Base-by-base conservation (phyloP, 2,113 vertebrate species). In the Pelobates fuscus region DNA sequence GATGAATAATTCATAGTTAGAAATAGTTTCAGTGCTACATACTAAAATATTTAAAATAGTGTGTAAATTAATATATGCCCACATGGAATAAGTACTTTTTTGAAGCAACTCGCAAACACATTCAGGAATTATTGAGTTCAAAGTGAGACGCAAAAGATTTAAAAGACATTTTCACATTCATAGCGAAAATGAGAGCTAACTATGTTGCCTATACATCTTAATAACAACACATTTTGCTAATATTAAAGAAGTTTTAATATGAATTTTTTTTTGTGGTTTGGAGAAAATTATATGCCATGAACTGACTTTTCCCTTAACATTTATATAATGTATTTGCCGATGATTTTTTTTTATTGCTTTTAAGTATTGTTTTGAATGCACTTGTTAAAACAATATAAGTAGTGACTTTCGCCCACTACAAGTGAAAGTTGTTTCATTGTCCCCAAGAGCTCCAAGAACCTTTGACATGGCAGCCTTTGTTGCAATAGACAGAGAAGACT, bases 1-100 rank as follows among this genome's bases (percentile, higher is more conserved):
- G 30, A 84, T 84, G 80, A 85, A 84, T 87, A 82, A 88, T 86
- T 87, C 75, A 84, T 83, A 70, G 67, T 46, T 65, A 79, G 78
- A 83, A 80, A 82, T 77, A 78, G 67, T 77, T 85, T 79, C 43
- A 52, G 11, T 79, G 44, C 65, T 78, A 77, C 61, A 64, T 62
- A 5, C 25, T 78, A 54, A 84, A 80, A 64, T 82, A 79, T 80
- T 81, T 77, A 62, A 81, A 83, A 59, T 67, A 24, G 43, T 21
- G 68, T 79, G 58, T 71, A 78, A 80, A 67, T 82, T 70, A 79
- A 66, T 81, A 66, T 71, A 74, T 57, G 21, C 68, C 77, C 57
- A 78, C 77, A 60, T 77, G 37, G 62, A 84, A 70, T 1, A 0
- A 49, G 8, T 80, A 82, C 77, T 77, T 82, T 67, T 67, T 67